Evolutionary conservation across 2,888 invertebrate species (phyloP), one percentile per base, ranked within the genome.

Genomic region (Lithophane socia): DNA sequence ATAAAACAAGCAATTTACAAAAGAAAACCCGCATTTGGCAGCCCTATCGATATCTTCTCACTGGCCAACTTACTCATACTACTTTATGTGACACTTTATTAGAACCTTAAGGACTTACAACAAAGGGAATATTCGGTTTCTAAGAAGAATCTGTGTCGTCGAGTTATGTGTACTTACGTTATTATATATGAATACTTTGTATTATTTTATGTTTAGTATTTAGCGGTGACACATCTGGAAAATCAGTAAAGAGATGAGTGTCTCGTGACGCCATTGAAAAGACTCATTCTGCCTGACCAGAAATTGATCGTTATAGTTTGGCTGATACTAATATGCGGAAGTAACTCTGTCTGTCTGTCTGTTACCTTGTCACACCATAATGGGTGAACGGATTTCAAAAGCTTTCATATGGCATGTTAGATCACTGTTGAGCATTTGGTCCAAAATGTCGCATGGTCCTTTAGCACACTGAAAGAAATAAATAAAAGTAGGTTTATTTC

Each of bases 11-110:
- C n/a, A 42, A 24, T 24, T 42, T 12, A 9, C 0, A 1, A 54
- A 16, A 54, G 16, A 49, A 16, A 49, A 71, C 29, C 3, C 10
- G 1, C 16, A 42, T 7, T 13, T 76, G 81, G 0, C 73, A 80
- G 44, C 88, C 88, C 88, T 88, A 75, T 4, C 13, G 1, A 8
- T 56, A 52, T 73, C 66, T 71, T 21, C 64, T 60, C 74, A 16
- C 69, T 16, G 63, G 65, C 68, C 47, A 89, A 82, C 83, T 91
- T 87, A 90, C 90, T 93, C 92, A 91, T 91, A 91, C 91, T 87
- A 91, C 91, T 96, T 95, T 96, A 96, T 95, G 95, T 93, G 96
- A 96, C 96, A 95, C 85, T 94, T 95, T 95, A 95, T 95, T 95
- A 92, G 93, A 94, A 90, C 90, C 90, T 92, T 90, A 92, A 89